These are phyloP conservation scores for Sipunculus nudus DNA, from an alignment of 2,888 invertebrate genomes.

Conservation along the genomic window DNA sequence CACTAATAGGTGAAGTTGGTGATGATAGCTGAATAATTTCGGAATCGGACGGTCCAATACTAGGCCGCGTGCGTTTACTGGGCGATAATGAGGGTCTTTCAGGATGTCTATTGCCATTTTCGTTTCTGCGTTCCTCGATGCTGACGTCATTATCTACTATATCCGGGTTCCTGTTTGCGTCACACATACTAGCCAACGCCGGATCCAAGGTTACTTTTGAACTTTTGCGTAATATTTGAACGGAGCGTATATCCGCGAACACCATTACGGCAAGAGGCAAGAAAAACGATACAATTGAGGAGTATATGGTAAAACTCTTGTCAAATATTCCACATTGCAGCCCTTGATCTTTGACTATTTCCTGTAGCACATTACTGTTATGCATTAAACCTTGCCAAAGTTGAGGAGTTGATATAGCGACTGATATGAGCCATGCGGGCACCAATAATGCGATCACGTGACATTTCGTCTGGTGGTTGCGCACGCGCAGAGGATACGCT, in stretches of 20 bases:
- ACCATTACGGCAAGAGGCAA: slow-evolving; percentile 38
- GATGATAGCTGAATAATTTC: no score
- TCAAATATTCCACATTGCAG: slow-evolving; percentile 41
- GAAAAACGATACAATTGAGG: slow-evolving; percentile 42
- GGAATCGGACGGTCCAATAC: no score
- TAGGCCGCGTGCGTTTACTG: no score
- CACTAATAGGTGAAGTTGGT: no score
- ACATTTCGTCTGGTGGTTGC: slow-evolving; percentile 18
- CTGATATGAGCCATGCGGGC: slow-evolving; percentile 32
- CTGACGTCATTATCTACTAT: no score
- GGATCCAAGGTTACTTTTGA: slow-evolving; percentile 8
- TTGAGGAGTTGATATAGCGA: slow-evolving; percentile 36
- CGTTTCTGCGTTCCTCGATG: no score
- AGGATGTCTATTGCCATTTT: no score
- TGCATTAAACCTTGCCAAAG: slow-evolving; percentile 32
- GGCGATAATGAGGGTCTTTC: no score
- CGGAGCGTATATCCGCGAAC: slow-evolving; percentile 37
- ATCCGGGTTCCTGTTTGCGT: no score
- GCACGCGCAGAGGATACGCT: slow-evolving; percentile 31
- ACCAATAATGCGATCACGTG: slow-evolving; percentile 34
- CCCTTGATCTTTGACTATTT: slow-evolving; percentile 2
- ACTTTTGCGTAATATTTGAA: slow-evolving; percentile 22
- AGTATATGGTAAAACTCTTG: slow-evolving; percentile 37
- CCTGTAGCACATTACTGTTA: slow-evolving; percentile 26
- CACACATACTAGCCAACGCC: no score